Base-by-base conservation (phyloP, 1,140 invertebrate species). In the Papilio machaon region DNA sequence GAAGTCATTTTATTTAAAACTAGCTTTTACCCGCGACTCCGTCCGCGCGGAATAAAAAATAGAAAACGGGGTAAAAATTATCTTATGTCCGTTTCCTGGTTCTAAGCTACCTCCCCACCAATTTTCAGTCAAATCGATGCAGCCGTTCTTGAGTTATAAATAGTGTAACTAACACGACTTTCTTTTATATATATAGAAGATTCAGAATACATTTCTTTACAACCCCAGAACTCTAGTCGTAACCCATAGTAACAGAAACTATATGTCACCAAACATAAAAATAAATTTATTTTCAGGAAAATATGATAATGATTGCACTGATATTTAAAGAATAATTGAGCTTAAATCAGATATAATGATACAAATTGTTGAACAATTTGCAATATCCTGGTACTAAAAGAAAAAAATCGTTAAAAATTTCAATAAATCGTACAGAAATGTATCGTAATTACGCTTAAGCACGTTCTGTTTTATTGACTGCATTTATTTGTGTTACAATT, bases 341-440 rank as follows among this genome's bases (percentile, higher is more conserved):
- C 64, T 70, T 70, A 70, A 70, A 70, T 70, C 64, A 70, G 11
- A 17, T 15, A 70, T 35, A 13, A 35, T 35, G 64, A 70, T 38
- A 23, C 17, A 15, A 35, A 70, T 11, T 4, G 6, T 10, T 11
- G 64, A 70, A 13, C 23, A 70, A 35, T 70, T 70, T 38, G 64
- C 64, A 70, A 70, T 70, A 70, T 70, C 64, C 64, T 35, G 64
- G 64, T 70, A 70, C 30, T 70, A 70, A 70, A 70, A 30, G 64
- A 70, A 70, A 70, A 60, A 70, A 70, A 35, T 30, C 11, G 5
- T 35, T 70, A 70, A 38, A 70, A 70, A 17, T 64, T 38, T 70
- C 64, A 70, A 70, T 70, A 70, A 70, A 70, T 70, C 64, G 64
- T 35, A 70, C 64, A 67, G 64, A 67, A 67, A 67, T 67, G 64